phyloP scores from a whole-genome alignment of 2,888 invertebrate species.

The Coenonympha glycerion region DNA sequence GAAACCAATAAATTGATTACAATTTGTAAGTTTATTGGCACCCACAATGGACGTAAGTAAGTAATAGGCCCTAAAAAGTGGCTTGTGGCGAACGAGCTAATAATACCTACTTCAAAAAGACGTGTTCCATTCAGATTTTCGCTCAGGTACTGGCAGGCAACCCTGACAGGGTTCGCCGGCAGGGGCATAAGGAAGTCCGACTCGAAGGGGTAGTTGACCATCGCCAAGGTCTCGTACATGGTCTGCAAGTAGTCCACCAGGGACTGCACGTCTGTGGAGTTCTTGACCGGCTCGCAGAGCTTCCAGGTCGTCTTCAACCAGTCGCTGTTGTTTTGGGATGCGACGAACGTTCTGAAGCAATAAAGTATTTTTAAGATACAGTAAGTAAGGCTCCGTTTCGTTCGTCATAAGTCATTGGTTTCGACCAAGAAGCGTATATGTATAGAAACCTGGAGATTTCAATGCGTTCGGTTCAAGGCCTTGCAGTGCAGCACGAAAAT shows the following conservation, averaged over 20 bases:
- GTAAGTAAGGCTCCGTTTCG: no score
- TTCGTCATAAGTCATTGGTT: no score
- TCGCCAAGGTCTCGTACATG: constrained; percentile 88
- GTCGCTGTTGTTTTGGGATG: constrained; percentile 79
- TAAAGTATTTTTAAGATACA: no score
- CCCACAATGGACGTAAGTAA: no score
- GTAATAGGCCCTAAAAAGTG: no score
- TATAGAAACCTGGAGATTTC: no score
- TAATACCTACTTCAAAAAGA: constrained; percentile 74
- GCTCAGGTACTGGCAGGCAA: constrained; percentile 75
- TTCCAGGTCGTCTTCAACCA: constrained; percentile 84
- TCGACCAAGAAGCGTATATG: no score
- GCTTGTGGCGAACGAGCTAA: no score
- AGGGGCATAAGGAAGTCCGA: constrained; percentile 87
- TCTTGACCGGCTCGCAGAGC: constrained; percentile 82
- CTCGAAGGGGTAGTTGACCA: constrained; percentile 96
- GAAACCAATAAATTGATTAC: constrained; percentile 33
- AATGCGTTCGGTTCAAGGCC: no score
- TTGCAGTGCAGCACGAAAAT: no score
- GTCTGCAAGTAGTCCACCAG: constrained; percentile 83
- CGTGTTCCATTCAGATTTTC: constrained; percentile 61
- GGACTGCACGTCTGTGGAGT: constrained; percentile 44
- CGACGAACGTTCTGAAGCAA: constrained; percentile 61
- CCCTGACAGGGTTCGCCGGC: constrained; percentile 88
- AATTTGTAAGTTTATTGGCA: no score